These are phyloP conservation scores for Polia nebulosa DNA, from an alignment of 2,888 invertebrate species.

Conservation along the genomic window DNA sequence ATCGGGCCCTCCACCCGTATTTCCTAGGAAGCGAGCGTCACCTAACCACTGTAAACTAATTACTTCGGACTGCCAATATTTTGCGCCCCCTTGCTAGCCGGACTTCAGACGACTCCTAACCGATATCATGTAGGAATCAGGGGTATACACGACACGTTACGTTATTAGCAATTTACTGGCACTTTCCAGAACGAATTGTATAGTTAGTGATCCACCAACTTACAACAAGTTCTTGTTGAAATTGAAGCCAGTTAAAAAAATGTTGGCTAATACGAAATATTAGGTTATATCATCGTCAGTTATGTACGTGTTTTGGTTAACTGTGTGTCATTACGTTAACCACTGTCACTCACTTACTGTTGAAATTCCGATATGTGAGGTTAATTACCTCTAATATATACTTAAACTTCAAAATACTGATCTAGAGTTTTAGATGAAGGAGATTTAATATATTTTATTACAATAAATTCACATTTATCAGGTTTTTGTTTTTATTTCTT, in stretches of 20 bases:
- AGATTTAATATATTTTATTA: neutral
- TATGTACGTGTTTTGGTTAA: slow-evolving; percentile 36
- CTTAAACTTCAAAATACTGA: slow-evolving; percentile 9
- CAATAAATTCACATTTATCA: slow-evolving; percentile 3
- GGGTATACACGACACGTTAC: no score
- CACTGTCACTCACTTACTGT: slow-evolving; percentile 32
- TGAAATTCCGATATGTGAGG: neutral
- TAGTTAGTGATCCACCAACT: neutral
- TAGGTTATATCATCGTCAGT: slow-evolving; percentile 46
- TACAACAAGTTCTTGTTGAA: slow-evolving; percentile 25
- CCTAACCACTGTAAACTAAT: neutral
- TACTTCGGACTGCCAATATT: neutral
- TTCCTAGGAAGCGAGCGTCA: no score
- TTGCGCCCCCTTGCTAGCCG: neutral
- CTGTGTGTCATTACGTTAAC: slow-evolving; percentile 26
- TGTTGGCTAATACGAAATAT: slow-evolving; percentile 35
- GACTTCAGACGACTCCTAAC: neutral
- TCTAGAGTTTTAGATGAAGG: neutral
- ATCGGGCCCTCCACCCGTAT: neutral
- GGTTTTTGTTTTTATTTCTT: slow-evolving; percentile 11
- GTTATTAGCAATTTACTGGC: neutral
- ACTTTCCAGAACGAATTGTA: neutral
- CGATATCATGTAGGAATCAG: neutral
- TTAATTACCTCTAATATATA: slow-evolving; percentile 8
- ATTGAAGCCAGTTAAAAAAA: slow-evolving; percentile 25